A percentile compares a stretch with the other conserved stretches of the same genome.
phyloP scores from a whole-genome alignment of 2,113 vertebrate species.

The Pleuronectes platessa region DNA sequence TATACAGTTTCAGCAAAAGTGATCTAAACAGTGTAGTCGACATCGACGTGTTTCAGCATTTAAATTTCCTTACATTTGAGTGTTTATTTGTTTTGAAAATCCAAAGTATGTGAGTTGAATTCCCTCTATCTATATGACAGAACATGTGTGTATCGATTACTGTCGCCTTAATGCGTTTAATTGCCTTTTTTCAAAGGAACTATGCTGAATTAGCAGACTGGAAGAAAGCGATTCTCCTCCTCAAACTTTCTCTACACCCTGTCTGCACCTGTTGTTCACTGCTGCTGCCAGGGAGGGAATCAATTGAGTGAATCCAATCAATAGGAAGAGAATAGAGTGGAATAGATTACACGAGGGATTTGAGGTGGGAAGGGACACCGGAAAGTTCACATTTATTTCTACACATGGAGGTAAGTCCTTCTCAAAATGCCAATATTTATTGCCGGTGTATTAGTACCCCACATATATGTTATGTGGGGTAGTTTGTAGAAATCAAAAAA shows the following conservation, averaged over 20 bases:
- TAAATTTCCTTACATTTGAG: not conserved
- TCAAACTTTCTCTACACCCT: not conserved
- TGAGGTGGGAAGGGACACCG: not conserved
- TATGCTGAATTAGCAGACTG: not conserved
- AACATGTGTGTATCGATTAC: not conserved
- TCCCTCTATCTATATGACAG: not conserved
- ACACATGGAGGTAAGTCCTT: conserved; percentile 20
- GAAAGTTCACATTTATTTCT: conserved; percentile 15
- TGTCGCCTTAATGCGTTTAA: not conserved
- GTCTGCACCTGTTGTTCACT: conserved; percentile 7
- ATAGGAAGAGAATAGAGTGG: not conserved
- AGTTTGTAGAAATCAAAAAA: not conserved
- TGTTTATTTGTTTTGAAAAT: not conserved
- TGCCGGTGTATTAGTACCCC: not conserved
- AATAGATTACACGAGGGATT: conserved; percentile 13
- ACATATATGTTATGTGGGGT: not conserved
- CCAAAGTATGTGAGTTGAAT: not conserved
- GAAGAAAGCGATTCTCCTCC: not conserved
- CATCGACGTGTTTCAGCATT: not conserved
- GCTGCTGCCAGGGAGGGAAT: not conserved
- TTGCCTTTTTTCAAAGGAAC: not conserved
- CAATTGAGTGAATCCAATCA: conserved; percentile 14
- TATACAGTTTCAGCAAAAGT: not conserved
- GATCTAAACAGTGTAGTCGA: not conserved
- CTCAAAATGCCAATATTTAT: not conserved